phyloP scores from a whole-genome alignment of 2,113 vertebrate species.

The Uropsilus gracilis region DNA sequence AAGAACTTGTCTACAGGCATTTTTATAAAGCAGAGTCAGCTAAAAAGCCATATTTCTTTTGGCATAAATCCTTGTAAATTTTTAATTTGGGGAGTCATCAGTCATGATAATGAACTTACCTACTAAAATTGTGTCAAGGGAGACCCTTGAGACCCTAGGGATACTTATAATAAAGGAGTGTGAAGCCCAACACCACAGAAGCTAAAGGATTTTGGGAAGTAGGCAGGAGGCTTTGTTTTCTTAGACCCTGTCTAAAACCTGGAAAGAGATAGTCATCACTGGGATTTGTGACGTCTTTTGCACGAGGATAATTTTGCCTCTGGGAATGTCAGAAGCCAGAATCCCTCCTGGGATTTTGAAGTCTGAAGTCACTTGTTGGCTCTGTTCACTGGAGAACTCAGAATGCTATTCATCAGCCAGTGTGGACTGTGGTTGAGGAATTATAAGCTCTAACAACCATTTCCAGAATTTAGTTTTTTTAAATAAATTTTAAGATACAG shows the following conservation, averaged over 20 bases:
- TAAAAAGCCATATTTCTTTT: slow-evolving; percentile 21
- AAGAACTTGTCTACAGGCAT: neutral
- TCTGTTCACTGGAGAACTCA: slow-evolving; percentile 21
- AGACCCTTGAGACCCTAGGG: neutral
- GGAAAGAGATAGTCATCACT: neutral
- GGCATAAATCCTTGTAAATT: neutral
- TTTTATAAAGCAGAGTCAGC: neutral
- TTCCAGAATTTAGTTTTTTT: slow-evolving; percentile 20
- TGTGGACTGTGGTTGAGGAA: slow-evolving; percentile 34
- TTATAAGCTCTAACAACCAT: neutral
- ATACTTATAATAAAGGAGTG: neutral
- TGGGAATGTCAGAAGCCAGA: slow-evolving; percentile 38
- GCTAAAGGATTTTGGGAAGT: neutral
- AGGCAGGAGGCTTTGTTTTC: neutral
- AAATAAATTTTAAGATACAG: too few species aligned
- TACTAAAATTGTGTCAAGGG: neutral
- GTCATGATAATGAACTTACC: neutral
- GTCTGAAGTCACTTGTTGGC: slow-evolving; percentile 65
- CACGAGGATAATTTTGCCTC: slow-evolving; percentile 43
- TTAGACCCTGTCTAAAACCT: slow-evolving; percentile 20
- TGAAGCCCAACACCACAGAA: neutral
- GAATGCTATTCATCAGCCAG: slow-evolving; percentile 24
- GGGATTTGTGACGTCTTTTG: neutral
- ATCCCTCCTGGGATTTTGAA: slow-evolving; percentile 37
- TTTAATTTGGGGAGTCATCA: slow-evolving; percentile 15